Evolutionary conservation across 2,113 vertebrate species (phyloP), one percentile per base, ranked within the genome.

Genomic region (Martes martes): DNA sequence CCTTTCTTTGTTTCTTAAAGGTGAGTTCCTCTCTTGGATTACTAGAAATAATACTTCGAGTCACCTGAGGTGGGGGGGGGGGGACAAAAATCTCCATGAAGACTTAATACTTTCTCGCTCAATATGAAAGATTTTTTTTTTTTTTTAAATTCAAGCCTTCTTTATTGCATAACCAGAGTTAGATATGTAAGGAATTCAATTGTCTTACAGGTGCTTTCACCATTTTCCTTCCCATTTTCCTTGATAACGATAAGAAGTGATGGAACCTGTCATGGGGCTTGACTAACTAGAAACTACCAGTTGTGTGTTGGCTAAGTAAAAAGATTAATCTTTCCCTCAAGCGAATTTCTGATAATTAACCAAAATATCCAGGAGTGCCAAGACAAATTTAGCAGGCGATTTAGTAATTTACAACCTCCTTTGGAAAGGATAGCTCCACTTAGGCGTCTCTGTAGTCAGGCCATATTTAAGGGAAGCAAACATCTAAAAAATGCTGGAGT

Each of bases 301-400:
- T 71, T 96, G 26, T 86, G 47, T 88, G 83, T 94, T 84, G 85
- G 24, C 96, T 97, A 73, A 15, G 3, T 6, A 39, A 65, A 91
- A 6, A 89, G 1, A 21, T 67, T 79, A 88, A 73, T 96, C 83
- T 85, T 95, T 3, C 57, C 79, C 96, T 57, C 65, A 39, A 52
- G 90, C 87, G 94, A 89, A 96, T 96, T 95, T 97, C 88, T 95
- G 42, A 55, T 83, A 97, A 98, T 97, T 96, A 97, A 88, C 79
- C 74, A 89, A 96, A 97, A 87, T 94, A 96, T 96, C 67, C 36
- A 39, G 28, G 61, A 78, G 24, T 95, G 96, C 90, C 96, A 95
- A 97, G 71, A 81, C 11, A 92, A 97, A 97, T 97, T 97, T 94
- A 98, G 92, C 31, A 74, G 52, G 28, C n/a, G 92, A 50, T 63